Evolutionary conservation across 2,888 invertebrate genomes (phyloP).

Genomic region (Tinea semifulvella): DNA sequence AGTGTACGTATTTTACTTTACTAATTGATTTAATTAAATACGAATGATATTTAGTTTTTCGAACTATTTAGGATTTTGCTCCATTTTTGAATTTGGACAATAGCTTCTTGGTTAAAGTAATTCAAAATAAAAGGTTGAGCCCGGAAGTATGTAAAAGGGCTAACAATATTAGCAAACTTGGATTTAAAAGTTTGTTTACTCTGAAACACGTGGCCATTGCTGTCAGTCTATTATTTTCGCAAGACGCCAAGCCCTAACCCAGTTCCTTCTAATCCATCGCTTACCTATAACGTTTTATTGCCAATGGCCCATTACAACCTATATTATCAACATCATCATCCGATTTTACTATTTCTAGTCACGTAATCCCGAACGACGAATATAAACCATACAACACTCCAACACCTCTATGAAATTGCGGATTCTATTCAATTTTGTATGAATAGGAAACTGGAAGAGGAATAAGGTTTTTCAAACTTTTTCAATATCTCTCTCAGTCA

Average conservation of each 20-base stretch:
- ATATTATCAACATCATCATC: conserved; percentile 67
- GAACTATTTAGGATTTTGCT: too few relatives aligned
- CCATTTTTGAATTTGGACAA: too few relatives aligned
- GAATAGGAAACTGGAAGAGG: conserved; percentile 33
- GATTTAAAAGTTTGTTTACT: too few relatives aligned
- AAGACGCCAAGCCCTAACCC: conserved; percentile 54
- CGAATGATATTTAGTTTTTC: too few relatives aligned
- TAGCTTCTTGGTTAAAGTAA: too few relatives aligned
- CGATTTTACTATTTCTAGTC: conserved; percentile 67
- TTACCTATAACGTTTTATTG: conserved; percentile 67
- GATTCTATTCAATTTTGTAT: conserved; percentile 37
- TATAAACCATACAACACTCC: conserved; percentile 51
- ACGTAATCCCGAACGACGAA: conserved; percentile 61
- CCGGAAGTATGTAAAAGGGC: too few relatives aligned
- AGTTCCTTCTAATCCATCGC: conserved; percentile 64
- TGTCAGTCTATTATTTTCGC: conserved; percentile 48
- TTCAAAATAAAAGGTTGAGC: too few relatives aligned
- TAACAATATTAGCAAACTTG: too few relatives aligned
- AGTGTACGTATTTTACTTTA: background rate
- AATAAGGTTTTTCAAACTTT: conserved; percentile 37
- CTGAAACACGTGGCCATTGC: too few relatives aligned
- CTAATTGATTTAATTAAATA: conserved; percentile 1
- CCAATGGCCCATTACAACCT: conserved; percentile 64
- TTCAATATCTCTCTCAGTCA: conserved; percentile 35
- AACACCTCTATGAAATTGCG: conserved; percentile 27